A percentile compares a stretch with the other conserved stretches of the same genome.
Evolutionary conservation across 2,797 vertebrate species (phyloP).

Genomic region (Sarcophilus harrisii): DNA sequence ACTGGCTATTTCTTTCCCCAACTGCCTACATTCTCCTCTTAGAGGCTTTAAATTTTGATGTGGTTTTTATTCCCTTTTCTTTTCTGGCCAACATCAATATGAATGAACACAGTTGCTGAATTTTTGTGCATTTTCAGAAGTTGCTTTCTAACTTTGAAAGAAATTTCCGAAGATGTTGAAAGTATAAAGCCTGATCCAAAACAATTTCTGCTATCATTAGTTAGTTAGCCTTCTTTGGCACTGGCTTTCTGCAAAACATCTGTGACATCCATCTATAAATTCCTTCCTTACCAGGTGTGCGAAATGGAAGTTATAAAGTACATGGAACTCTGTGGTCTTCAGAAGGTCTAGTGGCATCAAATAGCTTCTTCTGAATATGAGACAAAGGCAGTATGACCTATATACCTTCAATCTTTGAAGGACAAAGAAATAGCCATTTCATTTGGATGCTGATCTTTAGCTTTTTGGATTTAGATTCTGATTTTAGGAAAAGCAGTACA

Average conservation of each 20-base stretch:
- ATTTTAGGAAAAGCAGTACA: not conserved
- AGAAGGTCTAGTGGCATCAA: not conserved
- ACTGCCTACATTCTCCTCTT: accelerated
- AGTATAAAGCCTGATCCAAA: not conserved
- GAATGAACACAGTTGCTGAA: not conserved
- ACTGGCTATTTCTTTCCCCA: not conserved
- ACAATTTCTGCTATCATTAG: accelerated
- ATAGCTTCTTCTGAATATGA: not conserved
- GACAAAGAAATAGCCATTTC: not conserved
- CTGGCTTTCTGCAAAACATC: not conserved
- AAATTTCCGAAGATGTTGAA: not conserved
- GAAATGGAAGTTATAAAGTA: not conserved
- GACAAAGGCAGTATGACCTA: not conserved
- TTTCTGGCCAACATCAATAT: not conserved
- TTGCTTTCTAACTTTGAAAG: not conserved
- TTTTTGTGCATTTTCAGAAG: not conserved
- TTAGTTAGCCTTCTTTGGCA: not conserved
- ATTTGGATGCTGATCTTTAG: not conserved
- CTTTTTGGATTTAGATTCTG: not conserved
- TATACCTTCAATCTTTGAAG: accelerated
- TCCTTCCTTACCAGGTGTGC: not conserved
- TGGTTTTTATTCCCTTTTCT: accelerated
- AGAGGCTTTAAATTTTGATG: not conserved
- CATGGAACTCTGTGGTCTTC: not conserved
- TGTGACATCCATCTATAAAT: not conserved